phyloP scores from a whole-genome alignment of 2,113 vertebrate genomes.

The Aphelocoma coerulescens region DNA sequence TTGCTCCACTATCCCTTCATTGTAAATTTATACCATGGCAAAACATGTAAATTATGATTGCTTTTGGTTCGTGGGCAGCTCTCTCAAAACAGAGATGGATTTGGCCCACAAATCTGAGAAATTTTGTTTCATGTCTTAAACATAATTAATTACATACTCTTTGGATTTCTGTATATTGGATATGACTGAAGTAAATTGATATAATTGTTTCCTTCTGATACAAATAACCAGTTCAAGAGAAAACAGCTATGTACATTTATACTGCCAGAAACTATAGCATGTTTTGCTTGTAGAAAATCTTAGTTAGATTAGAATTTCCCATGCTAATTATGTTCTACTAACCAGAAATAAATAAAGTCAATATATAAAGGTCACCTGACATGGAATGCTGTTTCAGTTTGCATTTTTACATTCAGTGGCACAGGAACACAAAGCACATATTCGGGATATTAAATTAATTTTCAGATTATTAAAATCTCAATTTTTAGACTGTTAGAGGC shows the following conservation, averaged over 20 bases:
- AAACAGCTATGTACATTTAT: not conserved
- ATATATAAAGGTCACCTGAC: not conserved
- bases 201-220: not conserved
- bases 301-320: not conserved
- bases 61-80: not conserved
- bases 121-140: not conserved
- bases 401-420: not conserved
- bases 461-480: not conserved
- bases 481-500: not conserved
- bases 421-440: not conserved
- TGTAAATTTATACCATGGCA: not conserved
- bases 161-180: not conserved
- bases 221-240: not conserved
- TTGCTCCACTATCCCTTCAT: not conserved
- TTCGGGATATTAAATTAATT: not conserved
- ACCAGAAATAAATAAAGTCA: not conserved
- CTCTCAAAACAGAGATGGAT: not conserved
- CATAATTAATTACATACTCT: not conserved
- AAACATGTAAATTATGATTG: not conserved
- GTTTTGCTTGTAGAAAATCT: not conserved
- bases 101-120: not conserved
- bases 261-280: not conserved
- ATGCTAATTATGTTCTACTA: not conserved
- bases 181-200: not conserved
- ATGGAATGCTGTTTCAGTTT: not conserved